Evolutionary conservation across 2,888 invertebrate genomes (phyloP).

Genomic region (Pristionchus japonicus): DNA sequence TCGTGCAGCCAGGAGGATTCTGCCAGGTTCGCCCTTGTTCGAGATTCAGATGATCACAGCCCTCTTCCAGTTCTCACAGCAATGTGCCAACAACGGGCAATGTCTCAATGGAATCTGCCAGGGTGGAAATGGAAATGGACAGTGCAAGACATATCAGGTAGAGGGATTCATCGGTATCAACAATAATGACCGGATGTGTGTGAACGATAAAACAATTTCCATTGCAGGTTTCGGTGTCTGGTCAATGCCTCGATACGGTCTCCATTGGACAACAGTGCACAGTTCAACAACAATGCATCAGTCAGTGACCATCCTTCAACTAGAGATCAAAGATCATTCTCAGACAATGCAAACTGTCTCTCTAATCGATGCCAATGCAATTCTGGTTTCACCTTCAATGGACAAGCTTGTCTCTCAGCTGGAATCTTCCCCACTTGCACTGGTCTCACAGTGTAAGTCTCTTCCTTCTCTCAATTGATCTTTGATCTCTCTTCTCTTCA

Average conservation of each 20-base stretch:
- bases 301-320: not conserved
- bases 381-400: constrained; percentile 9
- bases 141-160: constrained; percentile 33
- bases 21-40: not conserved
- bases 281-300: constrained; percentile 40
- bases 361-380: constrained; percentile 24
- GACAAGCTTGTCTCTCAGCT: constrained; percentile 31
- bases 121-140: not conserved
- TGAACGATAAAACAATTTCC: no score
- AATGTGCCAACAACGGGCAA: not conserved
- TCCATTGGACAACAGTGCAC: constrained; percentile 38
- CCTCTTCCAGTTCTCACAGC: not conserved
- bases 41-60: not conserved
- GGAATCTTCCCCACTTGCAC: constrained; percentile 20
- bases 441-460: not conserved
- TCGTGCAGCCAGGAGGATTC: constrained; percentile 22
- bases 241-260: constrained; percentile 14
- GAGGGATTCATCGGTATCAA: no score
- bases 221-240: not conserved
- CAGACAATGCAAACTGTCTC: constrained; percentile 17
- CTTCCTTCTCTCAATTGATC: not conserved
- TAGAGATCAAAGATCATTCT: not conserved
- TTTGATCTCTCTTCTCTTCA: not conserved
- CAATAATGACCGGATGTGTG: no score
- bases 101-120: not conserved